Evolutionary conservation across 2,888 invertebrate genomes (phyloP).

Genomic region (Thymelicus sylvestris): DNA sequence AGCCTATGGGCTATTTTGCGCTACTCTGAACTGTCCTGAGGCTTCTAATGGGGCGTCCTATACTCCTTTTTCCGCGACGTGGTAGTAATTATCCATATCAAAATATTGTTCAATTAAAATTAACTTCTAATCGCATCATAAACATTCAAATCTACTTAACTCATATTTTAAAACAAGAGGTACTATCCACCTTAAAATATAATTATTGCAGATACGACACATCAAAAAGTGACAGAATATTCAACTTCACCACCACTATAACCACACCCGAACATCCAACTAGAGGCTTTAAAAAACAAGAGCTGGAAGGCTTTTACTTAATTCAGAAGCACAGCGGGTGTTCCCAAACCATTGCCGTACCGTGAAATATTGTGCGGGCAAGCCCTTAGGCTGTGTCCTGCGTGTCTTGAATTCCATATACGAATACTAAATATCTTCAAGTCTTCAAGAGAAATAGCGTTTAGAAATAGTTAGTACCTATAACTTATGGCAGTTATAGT

Average conservation of each 20-base stretch:
- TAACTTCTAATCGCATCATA: no score
- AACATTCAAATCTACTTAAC: no score
- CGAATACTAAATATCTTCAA: slow-evolving; percentile 28
- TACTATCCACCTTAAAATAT: no score
- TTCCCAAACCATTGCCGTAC: slow-evolving; percentile 79
- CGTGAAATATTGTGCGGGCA: slow-evolving; percentile 81
- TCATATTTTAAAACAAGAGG: no score
- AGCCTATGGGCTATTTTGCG: no score
- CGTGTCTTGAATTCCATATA: slow-evolving; percentile 68
- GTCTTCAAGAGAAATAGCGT: slow-evolving; percentile 41
- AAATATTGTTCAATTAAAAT: no score
- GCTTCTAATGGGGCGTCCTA: no score
- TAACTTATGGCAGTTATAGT: no score
- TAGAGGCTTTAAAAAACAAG: slow-evolving; percentile 86
- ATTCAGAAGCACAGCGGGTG: slow-evolving; percentile 90
- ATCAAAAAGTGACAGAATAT: not conserved
- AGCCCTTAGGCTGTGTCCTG: slow-evolving; percentile 75
- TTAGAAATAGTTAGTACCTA: not conserved
- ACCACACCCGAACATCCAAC: slow-evolving; percentile 62
- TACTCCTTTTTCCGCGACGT: no score
- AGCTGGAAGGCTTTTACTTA: slow-evolving; percentile 89
- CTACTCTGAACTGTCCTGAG: no score
- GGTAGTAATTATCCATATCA: no score
- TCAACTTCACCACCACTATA: slow-evolving; percentile 47
- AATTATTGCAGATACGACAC: no score